A percentile compares a stretch with the other conserved stretches of the same genome.
phyloP scores from a whole-genome alignment of 2,113 vertebrate species.

The Eubucco bourcierii region DNA sequence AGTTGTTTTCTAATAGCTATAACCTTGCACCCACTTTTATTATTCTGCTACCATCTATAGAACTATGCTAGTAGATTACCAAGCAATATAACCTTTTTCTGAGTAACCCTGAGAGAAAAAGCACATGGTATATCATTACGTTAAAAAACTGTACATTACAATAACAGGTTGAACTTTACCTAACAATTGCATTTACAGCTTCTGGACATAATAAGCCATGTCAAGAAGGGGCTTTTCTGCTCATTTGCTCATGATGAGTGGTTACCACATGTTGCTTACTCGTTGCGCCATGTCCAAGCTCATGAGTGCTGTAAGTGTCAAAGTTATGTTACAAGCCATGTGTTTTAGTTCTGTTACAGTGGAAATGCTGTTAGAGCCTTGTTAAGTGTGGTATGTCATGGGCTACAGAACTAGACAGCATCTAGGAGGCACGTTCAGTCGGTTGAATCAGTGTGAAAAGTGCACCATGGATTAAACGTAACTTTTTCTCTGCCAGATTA shows the following conservation, averaged over 20 bases:
- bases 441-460: constrained; percentile 68
- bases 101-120: not conserved
- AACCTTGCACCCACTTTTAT: not conserved
- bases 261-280: constrained; percentile 71
- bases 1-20: not conserved
- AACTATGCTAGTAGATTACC: not conserved
- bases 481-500: constrained; percentile 56
- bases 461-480: constrained; percentile 68
- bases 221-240: constrained; percentile 62
- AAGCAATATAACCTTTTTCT: not conserved
- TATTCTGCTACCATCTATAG: not conserved
- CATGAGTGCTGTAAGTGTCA: constrained; percentile 72
- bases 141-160: not conserved
- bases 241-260: constrained; percentile 69
- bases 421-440: constrained; percentile 64
- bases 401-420: constrained; percentile 73
- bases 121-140: not conserved
- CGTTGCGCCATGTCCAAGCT: constrained; percentile 79
- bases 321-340: constrained; percentile 76
- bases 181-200: constrained; percentile 45
- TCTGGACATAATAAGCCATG: constrained; percentile 46
- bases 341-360: constrained; percentile 90
- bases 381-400: constrained; percentile 82
- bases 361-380: constrained; percentile 83
- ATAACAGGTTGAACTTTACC: constrained; percentile 12